These are phyloP conservation scores for Scolopax rusticola DNA, from an alignment of 2,797 vertebrate genomes.

Conservation along the genomic window DNA sequence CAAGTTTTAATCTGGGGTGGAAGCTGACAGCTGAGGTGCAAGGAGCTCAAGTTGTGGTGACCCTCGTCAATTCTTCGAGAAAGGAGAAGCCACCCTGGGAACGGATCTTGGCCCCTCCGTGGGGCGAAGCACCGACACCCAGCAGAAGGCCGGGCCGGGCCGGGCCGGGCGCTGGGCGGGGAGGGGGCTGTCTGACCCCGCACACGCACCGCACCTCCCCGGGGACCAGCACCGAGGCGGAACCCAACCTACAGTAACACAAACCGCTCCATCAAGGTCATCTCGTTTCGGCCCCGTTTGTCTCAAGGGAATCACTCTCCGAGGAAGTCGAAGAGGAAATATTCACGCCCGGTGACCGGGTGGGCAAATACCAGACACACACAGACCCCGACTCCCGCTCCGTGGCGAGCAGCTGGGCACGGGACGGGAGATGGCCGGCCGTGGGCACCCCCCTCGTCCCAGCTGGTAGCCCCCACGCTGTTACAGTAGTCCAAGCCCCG, in stretches of 20 bases:
- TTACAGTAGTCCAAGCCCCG: not conserved
- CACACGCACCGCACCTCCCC: not conserved
- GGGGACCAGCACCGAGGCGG: not conserved
- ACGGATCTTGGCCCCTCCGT: not conserved
- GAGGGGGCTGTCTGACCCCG: not conserved
- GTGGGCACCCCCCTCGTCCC: not conserved
- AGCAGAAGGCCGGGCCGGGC: not conserved
- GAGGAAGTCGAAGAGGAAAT: not conserved
- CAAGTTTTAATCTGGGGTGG: not conserved
- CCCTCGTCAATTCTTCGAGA: not conserved
- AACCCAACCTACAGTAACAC: not conserved
- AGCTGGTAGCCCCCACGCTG: fast-evolving
- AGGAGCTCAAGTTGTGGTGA: not conserved
- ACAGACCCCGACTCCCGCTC: not conserved
- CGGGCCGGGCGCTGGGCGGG: too few species aligned
- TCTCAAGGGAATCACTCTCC: not conserved
- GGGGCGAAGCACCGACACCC: not conserved
- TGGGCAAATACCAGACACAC: not conserved
- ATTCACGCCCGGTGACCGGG: fast-evolving
- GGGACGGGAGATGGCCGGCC: not conserved
- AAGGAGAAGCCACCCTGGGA: not conserved
- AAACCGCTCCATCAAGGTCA: constrained; percentile 28
- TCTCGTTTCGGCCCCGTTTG: not conserved
- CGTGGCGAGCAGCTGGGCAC: fast-evolving
- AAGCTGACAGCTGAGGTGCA: not conserved